Evolutionary conservation across 2,113 vertebrate species (phyloP).

Genomic region (Sterrhoptilus dennistouni): DNA sequence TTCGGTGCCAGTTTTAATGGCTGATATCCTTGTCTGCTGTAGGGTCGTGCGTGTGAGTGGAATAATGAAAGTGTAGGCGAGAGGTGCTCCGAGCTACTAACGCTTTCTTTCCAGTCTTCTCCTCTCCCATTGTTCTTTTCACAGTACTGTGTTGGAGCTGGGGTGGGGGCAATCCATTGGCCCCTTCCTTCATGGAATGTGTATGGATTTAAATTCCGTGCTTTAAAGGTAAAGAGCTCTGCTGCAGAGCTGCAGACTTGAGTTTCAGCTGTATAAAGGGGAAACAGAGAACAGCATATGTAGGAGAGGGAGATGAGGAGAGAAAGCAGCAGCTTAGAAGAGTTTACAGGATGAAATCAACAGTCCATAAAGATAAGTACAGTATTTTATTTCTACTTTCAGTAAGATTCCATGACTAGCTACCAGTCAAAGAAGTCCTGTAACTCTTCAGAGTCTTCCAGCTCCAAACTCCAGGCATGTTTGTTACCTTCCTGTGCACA

Average conservation of each 20-base stretch:
- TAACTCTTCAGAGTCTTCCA: background rate
- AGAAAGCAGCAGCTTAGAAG: background rate
- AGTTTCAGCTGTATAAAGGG: background rate
- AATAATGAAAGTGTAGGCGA: background rate
- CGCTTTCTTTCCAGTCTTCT: background rate
- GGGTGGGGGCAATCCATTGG: background rate
- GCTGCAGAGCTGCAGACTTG: background rate
- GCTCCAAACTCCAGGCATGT: background rate
- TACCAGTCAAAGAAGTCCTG: background rate
- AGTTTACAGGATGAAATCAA: background rate
- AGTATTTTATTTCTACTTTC: background rate
- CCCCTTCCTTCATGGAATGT: background rate
- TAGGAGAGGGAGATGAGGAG: background rate
- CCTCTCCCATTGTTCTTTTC: conserved; percentile 14
- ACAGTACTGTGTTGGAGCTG: background rate
- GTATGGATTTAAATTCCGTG: background rate
- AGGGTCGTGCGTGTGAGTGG: background rate
- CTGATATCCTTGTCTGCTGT: background rate
- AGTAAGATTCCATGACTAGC: background rate
- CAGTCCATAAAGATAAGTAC: background rate
- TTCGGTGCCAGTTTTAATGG: background rate
- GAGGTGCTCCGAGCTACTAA: background rate
- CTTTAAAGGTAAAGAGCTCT: background rate
- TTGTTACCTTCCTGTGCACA: background rate
- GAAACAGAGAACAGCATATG: background rate